phyloP scores from a whole-genome alignment of 2,797 vertebrate genomes.

The Pterois miles region DNA sequence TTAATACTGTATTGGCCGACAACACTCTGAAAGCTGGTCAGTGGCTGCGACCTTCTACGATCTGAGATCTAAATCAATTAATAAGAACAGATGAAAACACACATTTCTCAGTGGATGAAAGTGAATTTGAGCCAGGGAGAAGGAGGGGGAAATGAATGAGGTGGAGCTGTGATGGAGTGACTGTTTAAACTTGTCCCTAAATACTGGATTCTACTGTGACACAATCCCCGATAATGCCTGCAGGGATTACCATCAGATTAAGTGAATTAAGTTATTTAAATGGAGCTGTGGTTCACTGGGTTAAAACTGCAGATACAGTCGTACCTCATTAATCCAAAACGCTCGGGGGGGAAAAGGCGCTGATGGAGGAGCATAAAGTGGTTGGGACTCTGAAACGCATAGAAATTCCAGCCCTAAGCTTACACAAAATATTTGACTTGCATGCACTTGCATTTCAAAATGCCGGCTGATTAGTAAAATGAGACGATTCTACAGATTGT shows the following conservation, averaged over 20 bases:
- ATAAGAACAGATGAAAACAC: conserved; percentile 36
- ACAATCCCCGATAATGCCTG: conserved; percentile 75
- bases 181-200: conserved; percentile 74
- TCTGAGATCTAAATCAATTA: conserved; percentile 56
- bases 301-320: conserved; percentile 72
- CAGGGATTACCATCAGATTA: conserved; percentile 83
- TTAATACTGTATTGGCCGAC: conserved; percentile 62
- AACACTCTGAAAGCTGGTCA: conserved; percentile 44
- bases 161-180: conserved; percentile 39
- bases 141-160: conserved; percentile 14
- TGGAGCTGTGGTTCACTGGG: conserved; percentile 72
- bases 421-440: conserved; percentile 65
- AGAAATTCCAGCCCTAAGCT: conserved; percentile 63
- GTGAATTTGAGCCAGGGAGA: conserved; percentile 7
- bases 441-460: conserved; percentile 67
- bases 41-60: conserved; percentile 32
- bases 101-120: conserved; percentile 63
- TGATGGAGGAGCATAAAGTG: conserved; percentile 25
- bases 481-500: conserved; percentile 47
- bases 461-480: conserved; percentile 57
- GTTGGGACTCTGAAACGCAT: conserved; percentile 49
- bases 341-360: conserved; percentile 32
- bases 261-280: conserved; percentile 81
- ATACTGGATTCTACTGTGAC: conserved; percentile 71
- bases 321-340: conserved; percentile 63